Evolutionary conservation across 2,888 invertebrate genomes (phyloP).

Genomic region (Thyatira batis): DNA sequence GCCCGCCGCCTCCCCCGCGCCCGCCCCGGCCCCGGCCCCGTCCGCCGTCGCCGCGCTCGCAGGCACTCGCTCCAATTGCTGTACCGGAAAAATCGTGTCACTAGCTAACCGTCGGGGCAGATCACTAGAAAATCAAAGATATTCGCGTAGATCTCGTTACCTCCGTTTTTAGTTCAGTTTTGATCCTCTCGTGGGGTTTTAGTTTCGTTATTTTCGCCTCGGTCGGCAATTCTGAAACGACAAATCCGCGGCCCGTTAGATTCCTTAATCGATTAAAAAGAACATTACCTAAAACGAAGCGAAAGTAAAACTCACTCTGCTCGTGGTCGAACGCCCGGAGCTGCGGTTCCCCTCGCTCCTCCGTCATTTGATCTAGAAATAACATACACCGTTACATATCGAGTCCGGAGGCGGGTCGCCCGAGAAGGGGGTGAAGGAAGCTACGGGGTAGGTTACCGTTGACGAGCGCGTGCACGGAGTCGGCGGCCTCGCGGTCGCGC

Average conservation of each 20-base stretch:
- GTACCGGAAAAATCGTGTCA: neutral
- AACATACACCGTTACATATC: neutral
- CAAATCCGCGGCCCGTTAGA: too few relatives aligned
- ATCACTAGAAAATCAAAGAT: neutral
- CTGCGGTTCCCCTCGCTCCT: conserved; percentile 8
- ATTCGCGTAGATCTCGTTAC: conserved; percentile 11
- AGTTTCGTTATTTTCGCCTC: conserved; percentile 21
- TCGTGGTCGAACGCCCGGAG: conserved; percentile 28
- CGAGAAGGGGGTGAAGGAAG: too few relatives aligned
- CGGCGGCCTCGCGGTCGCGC: conserved; percentile 32
- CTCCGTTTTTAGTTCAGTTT: conserved; percentile 25
- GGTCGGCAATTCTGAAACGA: conserved; percentile 5
- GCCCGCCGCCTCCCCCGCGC: conserved; percentile 13
- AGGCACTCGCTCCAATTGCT: neutral
- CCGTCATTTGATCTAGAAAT: conserved; percentile 5
- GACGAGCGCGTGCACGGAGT: conserved; percentile 33
- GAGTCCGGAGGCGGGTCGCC: too few relatives aligned
- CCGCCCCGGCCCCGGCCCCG: conserved; percentile 5
- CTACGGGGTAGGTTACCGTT: conserved; percentile 8
- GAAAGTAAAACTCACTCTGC: conserved; percentile 26
- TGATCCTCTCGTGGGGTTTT: conserved; percentile 20
- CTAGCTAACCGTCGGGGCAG: too few relatives aligned
- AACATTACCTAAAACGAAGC: neutral
- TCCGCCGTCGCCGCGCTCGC: conserved; percentile 6
- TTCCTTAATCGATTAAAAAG: neutral